These are phyloP conservation scores for Craniophora ligustri DNA, from an alignment of 2,888 invertebrate genomes.

Conservation along the genomic window DNA sequence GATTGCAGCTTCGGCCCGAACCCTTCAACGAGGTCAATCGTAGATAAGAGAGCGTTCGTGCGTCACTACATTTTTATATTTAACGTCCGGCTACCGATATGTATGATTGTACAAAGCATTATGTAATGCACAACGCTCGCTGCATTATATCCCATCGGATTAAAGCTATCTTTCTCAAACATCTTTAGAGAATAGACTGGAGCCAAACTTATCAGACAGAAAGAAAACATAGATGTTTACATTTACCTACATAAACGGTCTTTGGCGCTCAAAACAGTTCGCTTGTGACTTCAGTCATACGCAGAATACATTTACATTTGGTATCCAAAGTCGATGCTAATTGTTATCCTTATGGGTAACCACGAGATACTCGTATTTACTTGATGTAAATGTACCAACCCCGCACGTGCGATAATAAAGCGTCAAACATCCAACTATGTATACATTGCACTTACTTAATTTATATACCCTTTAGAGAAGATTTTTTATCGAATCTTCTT, in stretches of 20 bases:
- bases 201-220: conserved; percentile 49
- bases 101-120: conserved; percentile 41
- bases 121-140: conserved; percentile 34
- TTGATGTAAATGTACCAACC: neutral
- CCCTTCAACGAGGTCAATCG: conserved; percentile 77
- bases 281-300: conserved; percentile 73
- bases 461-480: neutral
- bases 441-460: neutral
- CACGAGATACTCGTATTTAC: conserved; percentile 16
- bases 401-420: neutral
- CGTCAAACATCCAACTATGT: neutral
- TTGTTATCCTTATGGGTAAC: conserved; percentile 50
- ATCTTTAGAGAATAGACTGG: conserved; percentile 19
- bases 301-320: conserved; percentile 58
- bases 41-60: conserved; percentile 74
- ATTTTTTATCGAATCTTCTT: neutral
- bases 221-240: conserved; percentile 75
- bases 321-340: conserved; percentile 54
- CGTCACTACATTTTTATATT: conserved; percentile 70
- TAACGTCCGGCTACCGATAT: conserved; percentile 55
- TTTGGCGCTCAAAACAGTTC: conserved; percentile 72
- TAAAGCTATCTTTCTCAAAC: conserved; percentile 19
- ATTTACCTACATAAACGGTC: conserved; percentile 68
- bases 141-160: conserved; percentile 16
- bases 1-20: conserved; percentile 73